Base-by-base conservation (phyloP, 2,888 invertebrate genomes). In the Eupithecia subumbrata region DNA sequence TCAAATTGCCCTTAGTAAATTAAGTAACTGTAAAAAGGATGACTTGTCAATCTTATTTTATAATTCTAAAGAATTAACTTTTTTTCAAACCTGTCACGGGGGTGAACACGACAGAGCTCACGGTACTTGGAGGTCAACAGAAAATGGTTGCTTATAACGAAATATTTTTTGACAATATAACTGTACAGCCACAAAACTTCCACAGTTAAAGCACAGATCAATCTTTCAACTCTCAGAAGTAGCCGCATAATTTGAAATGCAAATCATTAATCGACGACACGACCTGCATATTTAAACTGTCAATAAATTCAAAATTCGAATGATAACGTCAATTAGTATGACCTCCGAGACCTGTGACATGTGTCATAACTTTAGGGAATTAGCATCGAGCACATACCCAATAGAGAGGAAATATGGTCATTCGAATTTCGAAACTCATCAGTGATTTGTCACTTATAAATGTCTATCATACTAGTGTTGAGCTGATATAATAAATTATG, bases 361-460 rank as follows among this genome's bases (percentile, higher is more conserved):
- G 74, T 78, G 79, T 79, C 80, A 80, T 80, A 80, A 80, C 76
- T 78, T 77, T 68, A 67, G 68, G 16, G 73, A 80, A 80, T 60
- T 72, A 68, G n/a, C n/a, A n/a, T n/a, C n/a, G n/a, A n/a, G n/a
- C n/a, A n/a, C n/a, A n/a, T n/a, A n/a, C n/a, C n/a, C n/a, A n/a
- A n/a, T n/a, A n/a, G n/a, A n/a, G n/a, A n/a, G n/a, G n/a, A n/a
- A n/a, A n/a, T n/a, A n/a, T n/a, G n/a, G n/a, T n/a, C n/a, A n/a
- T n/a, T n/a, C n/a, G n/a, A n/a, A n/a, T n/a, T n/a, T n/a, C n/a
- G n/a, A n/a, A n/a, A n/a, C n/a, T n/a, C n/a, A n/a, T n/a, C n/a
- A n/a, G n/a, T n/a, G n/a, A n/a, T n/a, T n/a, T n/a, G n/a, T n/a
- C n/a, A n/a, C n/a, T n/a, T n/a, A n/a, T n/a, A n/a, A n/a, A n/a